Percentiles rank a stretch among this genome's conserved stretches.
phyloP scores from a whole-genome alignment of 2,888 invertebrate genomes.

The Dorcus parallelipipedus region DNA sequence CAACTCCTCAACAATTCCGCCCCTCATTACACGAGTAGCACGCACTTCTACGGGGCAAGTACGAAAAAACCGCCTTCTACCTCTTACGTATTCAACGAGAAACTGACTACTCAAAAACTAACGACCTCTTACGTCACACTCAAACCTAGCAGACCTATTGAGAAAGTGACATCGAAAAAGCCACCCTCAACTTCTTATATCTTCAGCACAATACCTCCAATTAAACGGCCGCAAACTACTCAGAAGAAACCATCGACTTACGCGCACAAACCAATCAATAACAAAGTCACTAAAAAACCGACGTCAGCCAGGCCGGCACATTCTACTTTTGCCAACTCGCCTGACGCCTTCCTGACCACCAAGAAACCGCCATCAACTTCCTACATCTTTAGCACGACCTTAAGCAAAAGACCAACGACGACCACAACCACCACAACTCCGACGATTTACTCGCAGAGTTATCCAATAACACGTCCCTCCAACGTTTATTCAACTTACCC shows the following conservation, averaged over 20 bases:
- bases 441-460: constrained; percentile 26
- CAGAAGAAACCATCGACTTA: constrained; percentile 3
- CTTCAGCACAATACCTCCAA: constrained; percentile 42
- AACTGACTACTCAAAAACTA: not conserved
- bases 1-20: constrained; percentile 58
- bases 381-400: constrained; percentile 39
- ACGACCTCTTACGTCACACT: constrained; percentile 1
- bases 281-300: constrained; percentile 40
- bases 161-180: constrained; percentile 26
- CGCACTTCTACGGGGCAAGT: constrained; percentile 36
- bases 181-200: constrained; percentile 52
- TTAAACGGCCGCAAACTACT: constrained; percentile 9
- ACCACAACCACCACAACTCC: constrained; percentile 27
- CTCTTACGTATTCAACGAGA: constrained; percentile 48
- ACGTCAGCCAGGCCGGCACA: constrained; percentile 41
- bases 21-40: constrained; percentile 2
- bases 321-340: constrained; percentile 35
- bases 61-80: constrained; percentile 47
- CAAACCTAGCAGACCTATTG: constrained; percentile 21
- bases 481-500: constrained; percentile 33
- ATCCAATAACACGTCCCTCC: constrained; percentile 14
- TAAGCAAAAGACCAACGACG: constrained; percentile 33
- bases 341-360: constrained; percentile 32
- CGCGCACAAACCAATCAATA: constrained; percentile 37
- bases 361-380: constrained; percentile 48